These are phyloP conservation scores for Heterohyrax brucei DNA, from an alignment of 2,797 vertebrate genomes.

Conservation along the genomic window DNA sequence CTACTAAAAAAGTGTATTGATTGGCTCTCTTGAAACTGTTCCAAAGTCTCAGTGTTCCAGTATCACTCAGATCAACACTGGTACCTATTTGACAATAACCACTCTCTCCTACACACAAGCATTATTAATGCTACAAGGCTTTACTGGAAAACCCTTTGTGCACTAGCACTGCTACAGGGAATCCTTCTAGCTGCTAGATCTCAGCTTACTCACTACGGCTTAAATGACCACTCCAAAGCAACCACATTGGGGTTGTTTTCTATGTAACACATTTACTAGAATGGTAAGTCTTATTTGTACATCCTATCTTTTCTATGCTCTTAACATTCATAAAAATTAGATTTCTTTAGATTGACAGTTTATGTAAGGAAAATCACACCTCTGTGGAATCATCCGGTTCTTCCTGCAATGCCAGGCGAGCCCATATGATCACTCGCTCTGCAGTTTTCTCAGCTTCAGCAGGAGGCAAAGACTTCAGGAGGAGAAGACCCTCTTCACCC, in stretches of 20 bases:
- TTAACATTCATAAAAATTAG: neutral
- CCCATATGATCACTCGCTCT: constrained; percentile 94
- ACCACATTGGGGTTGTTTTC: neutral
- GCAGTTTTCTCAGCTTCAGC: constrained; percentile 93
- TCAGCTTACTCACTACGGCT: neutral
- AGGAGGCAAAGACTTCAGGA: constrained; percentile 92
- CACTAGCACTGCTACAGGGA: neutral
- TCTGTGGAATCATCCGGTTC: constrained; percentile 93
- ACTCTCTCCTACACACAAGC: neutral
- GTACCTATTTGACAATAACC: no score
- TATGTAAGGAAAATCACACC: constrained; percentile 87
- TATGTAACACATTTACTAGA: neutral
- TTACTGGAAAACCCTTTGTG: neutral
- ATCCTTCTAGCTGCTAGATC: neutral
- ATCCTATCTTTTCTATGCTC: neutral
- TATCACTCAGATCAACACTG: neutral
- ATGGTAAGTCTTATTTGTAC: neutral
- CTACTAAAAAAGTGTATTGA: neutral
- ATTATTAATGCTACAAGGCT: neutral
- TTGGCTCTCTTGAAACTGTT: neutral
- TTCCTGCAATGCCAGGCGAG: constrained; percentile 92
- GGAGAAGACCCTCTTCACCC: constrained; percentile 92
- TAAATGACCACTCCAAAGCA: neutral
- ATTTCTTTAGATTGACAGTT: neutral
- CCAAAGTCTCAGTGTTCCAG: neutral